Percentiles rank a stretch among this genome's conserved stretches.
Conservation (phyloP, 2,888 invertebrate species). For the Andrena minutula region DNA sequence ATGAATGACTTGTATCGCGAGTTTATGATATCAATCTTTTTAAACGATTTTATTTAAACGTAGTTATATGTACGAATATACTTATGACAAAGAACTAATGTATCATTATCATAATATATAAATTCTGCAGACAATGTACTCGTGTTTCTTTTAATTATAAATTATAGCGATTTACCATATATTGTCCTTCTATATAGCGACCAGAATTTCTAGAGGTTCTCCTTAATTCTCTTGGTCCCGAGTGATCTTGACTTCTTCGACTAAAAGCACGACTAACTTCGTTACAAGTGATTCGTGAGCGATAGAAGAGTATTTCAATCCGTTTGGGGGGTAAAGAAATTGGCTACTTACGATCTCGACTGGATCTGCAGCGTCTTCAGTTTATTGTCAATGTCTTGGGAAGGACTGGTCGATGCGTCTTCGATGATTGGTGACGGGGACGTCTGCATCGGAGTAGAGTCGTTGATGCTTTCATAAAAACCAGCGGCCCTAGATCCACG, state of each 20-base stretch:
- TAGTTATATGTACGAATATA: background rate
- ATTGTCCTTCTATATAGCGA: constrained; percentile 81
- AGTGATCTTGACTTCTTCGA: constrained; percentile 75
- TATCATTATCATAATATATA: background rate
- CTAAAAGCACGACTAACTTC: constrained; percentile 34
- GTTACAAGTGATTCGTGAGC: constrained; percentile 5
- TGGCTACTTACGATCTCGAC: constrained; percentile 77
- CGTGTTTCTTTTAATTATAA: constrained; percentile 6
- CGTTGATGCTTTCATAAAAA: constrained; percentile 76
- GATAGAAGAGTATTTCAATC: constrained; percentile 4
- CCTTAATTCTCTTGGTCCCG: constrained; percentile 79
- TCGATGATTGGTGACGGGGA: constrained; percentile 78
- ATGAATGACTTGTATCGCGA: background rate
- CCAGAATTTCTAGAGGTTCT: constrained; percentile 82
- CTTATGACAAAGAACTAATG: background rate
- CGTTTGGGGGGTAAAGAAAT: background rate
- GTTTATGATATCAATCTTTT: background rate
- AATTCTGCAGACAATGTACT: background rate
- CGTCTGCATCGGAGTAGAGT: constrained; percentile 74
- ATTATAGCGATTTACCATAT: constrained; percentile 77
- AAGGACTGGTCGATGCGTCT: constrained; percentile 79
- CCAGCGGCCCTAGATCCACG: constrained; percentile 74
- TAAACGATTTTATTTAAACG: background rate
- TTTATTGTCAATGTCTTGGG: constrained; percentile 81
- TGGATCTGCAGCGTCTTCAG: constrained; percentile 82